Percentiles rank a stretch among this genome's conserved stretches.
These are phyloP conservation scores for Mustelus asterias DNA, from an alignment of 2,113 vertebrate genomes.

Conservation along the genomic window DNA sequence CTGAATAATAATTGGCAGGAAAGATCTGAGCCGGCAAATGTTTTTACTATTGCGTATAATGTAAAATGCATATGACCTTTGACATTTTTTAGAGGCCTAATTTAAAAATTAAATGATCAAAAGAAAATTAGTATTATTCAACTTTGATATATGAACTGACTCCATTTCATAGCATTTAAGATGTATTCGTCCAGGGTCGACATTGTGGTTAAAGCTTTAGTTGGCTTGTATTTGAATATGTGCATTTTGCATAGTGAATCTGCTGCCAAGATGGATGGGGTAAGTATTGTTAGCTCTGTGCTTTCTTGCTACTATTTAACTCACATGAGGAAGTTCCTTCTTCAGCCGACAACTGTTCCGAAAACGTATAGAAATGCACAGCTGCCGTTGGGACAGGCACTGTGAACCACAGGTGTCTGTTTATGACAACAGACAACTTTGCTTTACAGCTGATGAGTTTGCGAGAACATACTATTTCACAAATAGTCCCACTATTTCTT, in stretches of 20 bases:
- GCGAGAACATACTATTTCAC: not conserved
- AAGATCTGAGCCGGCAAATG: conserved; percentile 49
- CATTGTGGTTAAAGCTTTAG: not conserved
- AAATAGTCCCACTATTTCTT: not conserved
- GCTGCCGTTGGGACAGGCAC: no score
- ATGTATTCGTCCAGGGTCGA: not conserved
- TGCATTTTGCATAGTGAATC: not conserved
- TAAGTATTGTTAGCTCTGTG: not conserved
- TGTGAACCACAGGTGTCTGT: not conserved
- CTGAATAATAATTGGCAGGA: conserved; percentile 45
- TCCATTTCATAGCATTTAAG: not conserved
- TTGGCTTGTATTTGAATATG: not conserved
- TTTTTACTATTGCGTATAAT: conserved; percentile 31
- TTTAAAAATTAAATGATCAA: not conserved
- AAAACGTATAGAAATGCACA: not conserved
- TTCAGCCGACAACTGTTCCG: not conserved
- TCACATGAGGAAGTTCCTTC: not conserved
- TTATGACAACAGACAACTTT: not conserved
- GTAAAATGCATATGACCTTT: not conserved
- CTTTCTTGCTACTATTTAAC: not conserved
- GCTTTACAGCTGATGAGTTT: not conserved
- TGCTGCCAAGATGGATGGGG: not conserved
- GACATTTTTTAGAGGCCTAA: not conserved
- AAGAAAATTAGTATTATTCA: not conserved
- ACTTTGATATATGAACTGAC: not conserved